A percentile compares a stretch with the other conserved stretches of the same genome.
Evolutionary conservation across 2,797 vertebrate species (phyloP).

Genomic region (Enteromius trimaculatus): DNA sequence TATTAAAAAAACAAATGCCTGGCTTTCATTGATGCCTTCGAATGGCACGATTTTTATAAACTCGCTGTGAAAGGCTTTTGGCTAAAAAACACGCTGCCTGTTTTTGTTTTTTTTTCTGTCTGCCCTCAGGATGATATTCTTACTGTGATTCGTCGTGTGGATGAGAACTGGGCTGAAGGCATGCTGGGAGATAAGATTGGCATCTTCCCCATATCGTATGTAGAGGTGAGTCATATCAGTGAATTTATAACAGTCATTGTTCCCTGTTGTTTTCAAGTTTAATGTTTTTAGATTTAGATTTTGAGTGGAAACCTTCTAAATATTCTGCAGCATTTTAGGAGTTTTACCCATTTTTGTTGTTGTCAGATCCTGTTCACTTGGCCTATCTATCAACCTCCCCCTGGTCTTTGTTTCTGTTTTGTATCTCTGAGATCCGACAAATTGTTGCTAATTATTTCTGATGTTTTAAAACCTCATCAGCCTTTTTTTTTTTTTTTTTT

Average conservation of each 20-base stretch:
- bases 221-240: slow-evolving; percentile 85
- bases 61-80: slow-evolving; percentile 50
- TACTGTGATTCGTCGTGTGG: slow-evolving; percentile 97
- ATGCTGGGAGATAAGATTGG: slow-evolving; percentile 99
- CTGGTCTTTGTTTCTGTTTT: background rate
- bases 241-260: background rate
- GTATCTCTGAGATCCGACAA: background rate
- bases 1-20: background rate
- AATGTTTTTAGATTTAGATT: slow-evolving; percentile 24
- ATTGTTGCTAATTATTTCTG: slow-evolving; percentile 7
- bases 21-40: background rate
- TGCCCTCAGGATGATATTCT: slow-evolving; percentile 90
- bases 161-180: slow-evolving; percentile 99
- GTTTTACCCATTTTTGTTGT: background rate
- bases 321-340: background rate
- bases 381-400: background rate
- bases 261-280: background rate
- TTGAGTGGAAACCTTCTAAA: background rate
- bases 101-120: background rate
- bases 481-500: background rate
- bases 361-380: background rate
- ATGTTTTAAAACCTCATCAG: background rate
- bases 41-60: slow-evolving; percentile 27
- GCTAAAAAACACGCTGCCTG: background rate
- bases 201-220: slow-evolving; percentile 98